phyloP scores from a whole-genome alignment of 2,797 vertebrate genomes.

The Vireo griseus region DNA sequence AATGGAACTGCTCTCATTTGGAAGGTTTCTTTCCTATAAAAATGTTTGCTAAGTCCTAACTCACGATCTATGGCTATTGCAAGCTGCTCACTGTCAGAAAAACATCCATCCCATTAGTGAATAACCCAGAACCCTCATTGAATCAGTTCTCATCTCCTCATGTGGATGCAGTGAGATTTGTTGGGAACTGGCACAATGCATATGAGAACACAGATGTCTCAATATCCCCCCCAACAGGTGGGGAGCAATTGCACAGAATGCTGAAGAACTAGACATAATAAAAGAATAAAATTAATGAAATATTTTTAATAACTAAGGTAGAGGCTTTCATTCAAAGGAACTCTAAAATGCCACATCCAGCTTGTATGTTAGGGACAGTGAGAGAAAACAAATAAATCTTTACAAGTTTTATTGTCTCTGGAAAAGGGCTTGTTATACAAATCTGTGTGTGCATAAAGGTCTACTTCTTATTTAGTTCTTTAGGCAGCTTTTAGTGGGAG shows the following conservation, averaged over 20 bases:
- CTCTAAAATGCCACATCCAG: not conserved
- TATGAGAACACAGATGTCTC: not conserved
- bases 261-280: not conserved
- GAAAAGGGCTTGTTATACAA: not conserved
- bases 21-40: not conserved
- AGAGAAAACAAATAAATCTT: not conserved
- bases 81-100: not conserved
- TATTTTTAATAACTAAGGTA: not conserved
- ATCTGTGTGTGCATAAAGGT: not conserved
- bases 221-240: not conserved
- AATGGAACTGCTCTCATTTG: not conserved
- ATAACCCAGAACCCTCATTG: not conserved
- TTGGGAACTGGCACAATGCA: not conserved
- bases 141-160: not conserved
- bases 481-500: not conserved
- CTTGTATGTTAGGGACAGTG: not conserved
- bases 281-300: not conserved
- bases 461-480: not conserved
- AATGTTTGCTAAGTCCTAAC: not conserved
- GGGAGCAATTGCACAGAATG: not conserved
- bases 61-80: not conserved
- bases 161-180: not conserved
- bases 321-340: not conserved
- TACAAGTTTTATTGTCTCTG: not conserved
- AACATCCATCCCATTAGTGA: fast-evolving